These are phyloP conservation scores for Sphaerodactylus townsendi DNA, from an alignment of 2,113 vertebrate genomes.

Conservation along the genomic window DNA sequence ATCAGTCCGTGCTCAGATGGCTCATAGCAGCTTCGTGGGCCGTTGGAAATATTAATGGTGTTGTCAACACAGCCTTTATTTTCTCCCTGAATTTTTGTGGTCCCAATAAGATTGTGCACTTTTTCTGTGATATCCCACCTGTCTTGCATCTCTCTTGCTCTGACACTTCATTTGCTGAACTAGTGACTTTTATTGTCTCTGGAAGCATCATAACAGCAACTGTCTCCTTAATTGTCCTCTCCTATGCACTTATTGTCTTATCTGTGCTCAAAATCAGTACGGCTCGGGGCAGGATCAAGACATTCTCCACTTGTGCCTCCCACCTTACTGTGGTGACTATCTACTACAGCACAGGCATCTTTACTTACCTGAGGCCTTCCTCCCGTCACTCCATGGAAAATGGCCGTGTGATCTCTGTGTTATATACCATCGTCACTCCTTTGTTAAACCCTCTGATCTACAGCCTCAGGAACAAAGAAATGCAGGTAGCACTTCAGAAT, in stretches of 20 bases:
- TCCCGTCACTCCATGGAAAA: constrained; percentile 12
- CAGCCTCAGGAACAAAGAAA: constrained; percentile 18
- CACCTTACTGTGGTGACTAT: constrained; percentile 44
- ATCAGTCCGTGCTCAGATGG: not conserved
- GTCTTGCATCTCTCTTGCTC: constrained; percentile 27
- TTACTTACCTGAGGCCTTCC: constrained; percentile 39
- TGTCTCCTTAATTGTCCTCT: constrained; percentile 28
- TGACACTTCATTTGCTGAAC: not conserved
- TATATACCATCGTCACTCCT: constrained; percentile 40
- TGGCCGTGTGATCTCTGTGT: constrained; percentile 27
- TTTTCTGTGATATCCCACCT: constrained; percentile 58
- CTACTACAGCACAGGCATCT: constrained; percentile 43
- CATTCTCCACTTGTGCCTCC: constrained; percentile 51
- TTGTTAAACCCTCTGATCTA: constrained; percentile 42
- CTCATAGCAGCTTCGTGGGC: not conserved
- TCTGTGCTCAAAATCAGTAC: constrained; percentile 40
- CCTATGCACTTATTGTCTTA: constrained; percentile 28
- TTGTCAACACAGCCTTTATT: constrained; percentile 9
- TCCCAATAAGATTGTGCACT: constrained; percentile 34
- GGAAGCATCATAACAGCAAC: constrained; percentile 24
- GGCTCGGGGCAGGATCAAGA: constrained; percentile 31
- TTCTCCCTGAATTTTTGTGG: constrained; percentile 18
- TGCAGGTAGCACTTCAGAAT: constrained; percentile 9
- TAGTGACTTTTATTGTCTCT: constrained; percentile 1
- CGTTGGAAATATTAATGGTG: constrained; percentile 11